Evolutionary conservation across 2,113 vertebrate species (phyloP).

Genomic region (Calidris pugnax): DNA sequence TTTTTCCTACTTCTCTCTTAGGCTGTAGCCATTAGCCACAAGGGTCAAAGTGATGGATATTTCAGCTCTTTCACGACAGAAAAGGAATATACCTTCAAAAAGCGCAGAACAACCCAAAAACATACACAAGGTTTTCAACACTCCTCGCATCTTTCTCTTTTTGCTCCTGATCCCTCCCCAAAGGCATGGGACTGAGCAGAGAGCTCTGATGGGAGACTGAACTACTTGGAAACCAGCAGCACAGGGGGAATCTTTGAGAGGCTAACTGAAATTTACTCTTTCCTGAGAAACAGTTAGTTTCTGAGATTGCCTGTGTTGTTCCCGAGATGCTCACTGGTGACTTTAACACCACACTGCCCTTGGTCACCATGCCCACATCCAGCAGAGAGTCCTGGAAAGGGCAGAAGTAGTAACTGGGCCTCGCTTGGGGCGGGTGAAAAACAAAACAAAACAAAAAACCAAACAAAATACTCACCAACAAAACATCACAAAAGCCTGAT

Average conservation of each 20-base stretch:
- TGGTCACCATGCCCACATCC: not conserved
- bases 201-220: not conserved
- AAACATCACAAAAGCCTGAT: not conserved
- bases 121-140: not conserved
- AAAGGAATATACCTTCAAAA: not conserved
- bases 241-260: not conserved
- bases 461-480: not conserved
- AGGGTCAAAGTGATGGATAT: accelerated
- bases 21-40: not conserved
- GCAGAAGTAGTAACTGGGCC: not conserved
- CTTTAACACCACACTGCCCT: not conserved
- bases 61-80: not conserved
- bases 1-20: not conserved
- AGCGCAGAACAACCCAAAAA: not conserved
- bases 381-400: not conserved
- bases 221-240: not conserved
- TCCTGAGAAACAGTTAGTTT: not conserved
- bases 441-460: not conserved
- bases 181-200: not conserved
- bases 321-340: not conserved
- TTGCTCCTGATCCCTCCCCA: not conserved
- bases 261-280: not conserved
- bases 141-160: not conserved
- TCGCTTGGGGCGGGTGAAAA: not conserved
- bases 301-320: not conserved